phyloP scores from a whole-genome alignment of 2,113 vertebrate species.

The Orcinus orca region DNA sequence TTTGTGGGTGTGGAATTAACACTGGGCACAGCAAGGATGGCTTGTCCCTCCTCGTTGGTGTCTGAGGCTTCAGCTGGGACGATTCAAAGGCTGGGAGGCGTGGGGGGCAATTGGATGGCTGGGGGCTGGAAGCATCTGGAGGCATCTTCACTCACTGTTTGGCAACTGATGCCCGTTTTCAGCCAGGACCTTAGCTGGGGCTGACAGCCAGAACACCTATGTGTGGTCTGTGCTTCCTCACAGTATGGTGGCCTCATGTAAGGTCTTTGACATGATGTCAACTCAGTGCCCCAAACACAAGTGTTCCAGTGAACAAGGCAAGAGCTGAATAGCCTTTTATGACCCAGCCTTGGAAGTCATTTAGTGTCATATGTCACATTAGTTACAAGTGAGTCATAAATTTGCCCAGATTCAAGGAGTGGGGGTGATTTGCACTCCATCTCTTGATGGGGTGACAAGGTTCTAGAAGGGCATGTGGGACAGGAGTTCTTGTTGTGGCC shows the following conservation, averaged over 20 bases:
- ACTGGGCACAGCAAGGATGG: not conserved
- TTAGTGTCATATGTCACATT: not conserved
- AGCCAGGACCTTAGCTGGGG: too few relatives aligned
- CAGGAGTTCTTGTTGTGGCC: too few relatives aligned
- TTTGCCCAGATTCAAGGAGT: not conserved
- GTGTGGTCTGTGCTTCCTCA: not conserved
- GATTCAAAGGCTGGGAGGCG: not conserved
- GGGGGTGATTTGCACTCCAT: not conserved
- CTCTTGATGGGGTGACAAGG: not conserved
- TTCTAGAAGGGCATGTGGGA: not conserved
- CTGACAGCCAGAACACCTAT: not conserved
- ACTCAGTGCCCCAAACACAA: not conserved
- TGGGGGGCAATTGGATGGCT: fast-evolving
- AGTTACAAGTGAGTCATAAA: not conserved
- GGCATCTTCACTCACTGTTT: not conserved
- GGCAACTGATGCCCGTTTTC: not conserved
- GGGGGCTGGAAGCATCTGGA: not conserved
- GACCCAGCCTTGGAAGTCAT: not conserved
- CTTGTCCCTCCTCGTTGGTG: not conserved
- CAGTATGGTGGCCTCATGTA: not conserved
- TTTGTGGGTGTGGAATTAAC: not conserved
- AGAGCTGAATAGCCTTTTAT: not conserved
- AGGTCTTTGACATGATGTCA: fast-evolving
- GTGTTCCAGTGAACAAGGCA: not conserved
- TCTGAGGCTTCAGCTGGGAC: not conserved